Base-by-base conservation (phyloP, 2,797 vertebrate genomes). In the Brotula barbata region DNA sequence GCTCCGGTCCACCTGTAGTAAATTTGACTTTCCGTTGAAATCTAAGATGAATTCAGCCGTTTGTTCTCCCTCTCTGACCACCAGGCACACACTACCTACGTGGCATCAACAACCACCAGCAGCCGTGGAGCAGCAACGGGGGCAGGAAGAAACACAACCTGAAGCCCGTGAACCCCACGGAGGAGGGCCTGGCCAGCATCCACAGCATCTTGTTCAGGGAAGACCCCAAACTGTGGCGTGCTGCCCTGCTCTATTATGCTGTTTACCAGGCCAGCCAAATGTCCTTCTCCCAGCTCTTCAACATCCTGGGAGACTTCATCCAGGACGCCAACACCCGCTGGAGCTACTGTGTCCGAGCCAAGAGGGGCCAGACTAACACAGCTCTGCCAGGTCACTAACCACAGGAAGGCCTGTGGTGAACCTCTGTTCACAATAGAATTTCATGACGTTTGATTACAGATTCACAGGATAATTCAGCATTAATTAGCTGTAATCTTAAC, bases 261-360 rank as follows among this genome's bases (percentile, higher is more conserved):
- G 94, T 98, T 2, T 92, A 95, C 68, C 93, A 91, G 77, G 96
- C 96, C 43, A 93, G 93, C 76, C 91, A 73, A 12, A 91, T 95
- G 93, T 95, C 96, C 65, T 98, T 98, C 71, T 78, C 88, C 0
- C 88, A 94, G 65, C 94, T 98, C 47, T 98, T 97, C 84, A 85
- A 82, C 54, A 87, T 91, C 0, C 88, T 98, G 37, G 93, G 92
- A 2, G 91, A 68, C 53, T 98, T 98, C 58, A 92, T 98, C 48
- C 91, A 90, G 58, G 94, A 98, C 71, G 93, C 95, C 67, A 91
- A 82, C 47, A 98, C 96, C 0, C 91, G 96, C 72, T 98, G 96
- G 96, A 94, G 96, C 80, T 98, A 97, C 78, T 98, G 96, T 0
- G 93, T 98, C 8, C 91, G 96, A 50, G 96, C 96, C 79, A 98